A percentile compares a stretch with the other conserved stretches of the same genome.
phyloP scores from a whole-genome alignment of 2,888 invertebrate species.

The Orthonychiurus folsomi region DNA sequence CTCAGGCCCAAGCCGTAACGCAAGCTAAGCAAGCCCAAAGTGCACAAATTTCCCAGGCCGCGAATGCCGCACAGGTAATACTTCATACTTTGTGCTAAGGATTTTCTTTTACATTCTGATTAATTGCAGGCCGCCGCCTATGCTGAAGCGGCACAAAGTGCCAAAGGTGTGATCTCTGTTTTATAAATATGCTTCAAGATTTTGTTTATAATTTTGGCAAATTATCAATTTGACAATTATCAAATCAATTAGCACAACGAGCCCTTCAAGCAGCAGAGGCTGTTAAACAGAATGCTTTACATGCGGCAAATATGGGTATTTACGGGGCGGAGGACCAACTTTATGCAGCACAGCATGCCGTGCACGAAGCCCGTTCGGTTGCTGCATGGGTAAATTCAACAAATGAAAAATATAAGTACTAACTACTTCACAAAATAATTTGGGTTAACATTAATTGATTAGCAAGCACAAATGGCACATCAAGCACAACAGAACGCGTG shows the following conservation, averaged over 20 bases:
- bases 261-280: conserved; percentile 19
- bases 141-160: conserved; percentile 18
- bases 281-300: conserved; percentile 15
- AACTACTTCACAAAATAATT: no score
- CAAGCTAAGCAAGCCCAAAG: conserved; percentile 18
- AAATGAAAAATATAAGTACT: no score
- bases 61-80: conserved; percentile 23
- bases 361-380: conserved; percentile 13
- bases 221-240: no score
- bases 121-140: conserved; percentile 22
- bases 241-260: neutral
- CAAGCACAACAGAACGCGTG: conserved; percentile 26
- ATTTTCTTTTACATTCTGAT: no score
- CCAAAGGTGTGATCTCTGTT: conserved; percentile 14
- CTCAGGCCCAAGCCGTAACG: conserved; percentile 18
- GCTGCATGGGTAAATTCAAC: neutral
- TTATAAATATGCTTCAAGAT: neutral
- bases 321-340: conserved; percentile 7
- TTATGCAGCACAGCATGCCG: conserved; percentile 12
- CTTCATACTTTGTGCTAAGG: no score
- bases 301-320: conserved; percentile 13
- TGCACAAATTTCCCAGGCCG: conserved; percentile 21
- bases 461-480: conserved; percentile 19
- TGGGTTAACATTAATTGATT: no score
- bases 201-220: no score